A percentile compares a stretch with the other conserved stretches of the same genome.
These are phyloP conservation scores for Melinaea menophilus DNA, from an alignment of 2,888 invertebrate species.

Conservation along the genomic window DNA sequence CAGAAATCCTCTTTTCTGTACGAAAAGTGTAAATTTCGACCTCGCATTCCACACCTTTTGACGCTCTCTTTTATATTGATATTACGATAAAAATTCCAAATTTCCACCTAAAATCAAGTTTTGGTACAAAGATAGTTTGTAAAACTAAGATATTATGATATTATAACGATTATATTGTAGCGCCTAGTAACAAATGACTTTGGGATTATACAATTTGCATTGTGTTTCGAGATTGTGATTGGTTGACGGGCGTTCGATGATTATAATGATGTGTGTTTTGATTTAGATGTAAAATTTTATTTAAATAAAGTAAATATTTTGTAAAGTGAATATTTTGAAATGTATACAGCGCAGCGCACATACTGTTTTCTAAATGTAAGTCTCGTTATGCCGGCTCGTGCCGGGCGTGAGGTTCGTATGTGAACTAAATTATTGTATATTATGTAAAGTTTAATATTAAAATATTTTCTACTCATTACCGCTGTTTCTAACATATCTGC, in stretches of 20 bases:
- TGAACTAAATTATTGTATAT: constrained; percentile 52
- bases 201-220: constrained; percentile 61
- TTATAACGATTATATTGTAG: constrained; percentile 61
- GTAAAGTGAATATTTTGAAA: constrained; percentile 11
- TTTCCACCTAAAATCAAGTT: constrained; percentile 52
- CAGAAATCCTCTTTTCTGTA: constrained; percentile 61
- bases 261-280: constrained; percentile 38
- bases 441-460: constrained; percentile 54
- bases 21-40: constrained; percentile 63
- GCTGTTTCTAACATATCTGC: constrained; percentile 16
- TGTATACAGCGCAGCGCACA: constrained; percentile 9
- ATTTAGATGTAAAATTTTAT: constrained; percentile 50
- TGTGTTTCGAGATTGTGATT: constrained; percentile 62
- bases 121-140: constrained; percentile 76
- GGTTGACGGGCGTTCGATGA: constrained; percentile 52
- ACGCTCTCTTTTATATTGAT: constrained; percentile 56
- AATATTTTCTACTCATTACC: constrained; percentile 24
- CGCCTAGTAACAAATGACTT: constrained; percentile 33
- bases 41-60: constrained; percentile 37
- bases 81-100: constrained; percentile 49
- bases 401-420: constrained; percentile 41
- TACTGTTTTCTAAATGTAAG: constrained; percentile 6
- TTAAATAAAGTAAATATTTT: constrained; percentile 24
- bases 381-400: neutral
- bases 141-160: constrained; percentile 72